Evolutionary conservation across 2,888 invertebrate genomes (phyloP).

Genomic region (Agriopis aurantiaria): DNA sequence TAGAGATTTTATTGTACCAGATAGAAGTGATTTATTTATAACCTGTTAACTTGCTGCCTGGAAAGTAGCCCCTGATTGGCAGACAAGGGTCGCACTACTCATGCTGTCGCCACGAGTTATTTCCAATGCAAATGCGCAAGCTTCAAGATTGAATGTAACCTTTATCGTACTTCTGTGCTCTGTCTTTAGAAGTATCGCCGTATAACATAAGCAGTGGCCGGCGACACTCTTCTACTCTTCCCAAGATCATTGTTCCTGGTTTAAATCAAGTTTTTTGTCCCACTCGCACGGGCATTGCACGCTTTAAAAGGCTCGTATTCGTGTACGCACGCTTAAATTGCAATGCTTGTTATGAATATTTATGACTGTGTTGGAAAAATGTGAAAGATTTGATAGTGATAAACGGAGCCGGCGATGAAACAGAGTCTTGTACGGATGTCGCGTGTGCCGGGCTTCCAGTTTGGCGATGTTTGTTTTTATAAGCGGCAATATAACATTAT

Average conservation of each 20-base stretch:
- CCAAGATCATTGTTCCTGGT: slow-evolving; percentile 29
- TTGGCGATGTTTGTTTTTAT: slow-evolving; percentile 62
- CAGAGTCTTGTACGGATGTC: slow-evolving; percentile 48
- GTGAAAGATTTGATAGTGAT: slow-evolving; percentile 68
- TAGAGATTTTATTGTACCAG: slow-evolving; percentile 50
- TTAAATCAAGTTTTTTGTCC: background rate
- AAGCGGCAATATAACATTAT: slow-evolving; percentile 33
- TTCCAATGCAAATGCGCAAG: slow-evolving; percentile 37
- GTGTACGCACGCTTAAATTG: slow-evolving; percentile 62
- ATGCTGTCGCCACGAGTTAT: slow-evolving; percentile 40
- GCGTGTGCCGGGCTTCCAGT: slow-evolving; percentile 47
- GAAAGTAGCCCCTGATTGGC: slow-evolving; percentile 39
- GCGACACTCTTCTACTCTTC: slow-evolving; percentile 53
- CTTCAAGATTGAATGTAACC: slow-evolving; percentile 25
- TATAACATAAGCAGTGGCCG: slow-evolving; percentile 32
- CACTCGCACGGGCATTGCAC: slow-evolving; percentile 19
- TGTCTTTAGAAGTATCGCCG: slow-evolving; percentile 23
- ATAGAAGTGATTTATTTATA: slow-evolving; percentile 44
- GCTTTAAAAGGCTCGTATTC: slow-evolving; percentile 65
- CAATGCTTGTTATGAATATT: slow-evolving; percentile 69
- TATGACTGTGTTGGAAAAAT: slow-evolving; percentile 62
- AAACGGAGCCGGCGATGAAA: slow-evolving; percentile 52
- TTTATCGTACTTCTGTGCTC: slow-evolving; percentile 20
- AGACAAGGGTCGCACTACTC: slow-evolving; percentile 41
- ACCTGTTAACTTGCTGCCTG: slow-evolving; percentile 36